Evolutionary conservation across 2,888 invertebrate genomes (phyloP), one percentile per base, ranked within the genome.

Genomic region (Aethes cnicana): DNA sequence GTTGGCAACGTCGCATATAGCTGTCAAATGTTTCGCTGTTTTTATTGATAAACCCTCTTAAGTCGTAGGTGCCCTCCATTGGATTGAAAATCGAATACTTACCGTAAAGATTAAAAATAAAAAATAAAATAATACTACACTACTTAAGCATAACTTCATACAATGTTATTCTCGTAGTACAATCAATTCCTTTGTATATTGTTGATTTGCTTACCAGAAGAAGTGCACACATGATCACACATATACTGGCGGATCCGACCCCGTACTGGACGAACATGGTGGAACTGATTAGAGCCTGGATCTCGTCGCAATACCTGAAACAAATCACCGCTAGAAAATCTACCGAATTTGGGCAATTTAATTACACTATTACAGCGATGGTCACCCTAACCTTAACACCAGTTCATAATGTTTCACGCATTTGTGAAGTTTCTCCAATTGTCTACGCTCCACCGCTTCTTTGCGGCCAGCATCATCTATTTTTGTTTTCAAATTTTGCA

Each of bases 211-310:
- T 67, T 65, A 84, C 85, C 68, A 81, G 56, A 39, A 75, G 41
- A 5, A 85, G 56, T 18, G 74, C 74, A 43, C 67, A 75, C 61
- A 82, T 60, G 1, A 74, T 66, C 3, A 79, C 77, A 49, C 85
- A 85, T 32, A 85, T 80, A 7, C 77, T 76, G 7, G 68, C 49
- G 1, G 85, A 70, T 1, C 75, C 72, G 47, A 80, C 72, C 16
- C 77, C 64, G 46, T 78, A 83, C 49, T 79, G 77, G 20, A 84
- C 56, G 46, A 86, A 85, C 62, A 83, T 69, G 0, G 77, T 68
- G 0, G 66, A 36, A 35, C 70, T 72, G 25, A 80, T 53, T 20
- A 82, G 61, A 2, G 75, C 55, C 61, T 85, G 82, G 33, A 58
- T 49, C 2, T 42, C 42, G n/a, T 33, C 33, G 8, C 75, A 76